Evolutionary conservation across 2,888 invertebrate genomes (phyloP).

Genomic region (Cyclophora albipunctata): DNA sequence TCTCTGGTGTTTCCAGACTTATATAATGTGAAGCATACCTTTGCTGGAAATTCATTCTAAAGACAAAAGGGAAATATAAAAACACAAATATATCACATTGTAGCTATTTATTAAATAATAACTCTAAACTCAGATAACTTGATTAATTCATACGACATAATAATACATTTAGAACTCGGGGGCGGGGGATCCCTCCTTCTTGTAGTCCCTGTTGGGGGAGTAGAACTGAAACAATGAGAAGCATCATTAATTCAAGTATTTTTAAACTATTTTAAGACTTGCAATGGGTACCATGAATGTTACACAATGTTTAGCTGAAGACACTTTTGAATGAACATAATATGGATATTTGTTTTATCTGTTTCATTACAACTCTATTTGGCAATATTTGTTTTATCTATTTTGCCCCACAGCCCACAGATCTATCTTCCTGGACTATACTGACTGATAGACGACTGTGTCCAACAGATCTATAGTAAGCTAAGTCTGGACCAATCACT

Average conservation of each 20-base stretch:
- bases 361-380: too few species aligned
- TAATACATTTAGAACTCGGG: constrained; percentile 77
- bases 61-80: constrained; percentile 4
- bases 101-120: constrained; percentile 59
- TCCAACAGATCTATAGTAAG: too few species aligned
- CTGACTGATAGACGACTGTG: too few species aligned
- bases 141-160: constrained; percentile 18
- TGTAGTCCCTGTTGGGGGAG: constrained; percentile 81
- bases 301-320: neutral
- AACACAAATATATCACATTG: constrained; percentile 29
- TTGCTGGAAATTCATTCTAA: too few species aligned
- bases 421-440: too few species aligned
- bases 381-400: too few species aligned
- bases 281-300: neutral
- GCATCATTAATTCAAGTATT: neutral
- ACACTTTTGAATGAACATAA: too few species aligned
- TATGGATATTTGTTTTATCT: too few species aligned
- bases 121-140: constrained; percentile 21
- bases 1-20: too few species aligned
- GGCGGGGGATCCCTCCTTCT: constrained; percentile 78
- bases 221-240: constrained; percentile 78
- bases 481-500: too few species aligned
- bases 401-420: too few species aligned
- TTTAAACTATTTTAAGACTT: neutral
- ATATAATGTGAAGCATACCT: too few species aligned